Evolutionary conservation across 2,888 invertebrate species (phyloP).

Genomic region (Campopleginae sp.): DNA sequence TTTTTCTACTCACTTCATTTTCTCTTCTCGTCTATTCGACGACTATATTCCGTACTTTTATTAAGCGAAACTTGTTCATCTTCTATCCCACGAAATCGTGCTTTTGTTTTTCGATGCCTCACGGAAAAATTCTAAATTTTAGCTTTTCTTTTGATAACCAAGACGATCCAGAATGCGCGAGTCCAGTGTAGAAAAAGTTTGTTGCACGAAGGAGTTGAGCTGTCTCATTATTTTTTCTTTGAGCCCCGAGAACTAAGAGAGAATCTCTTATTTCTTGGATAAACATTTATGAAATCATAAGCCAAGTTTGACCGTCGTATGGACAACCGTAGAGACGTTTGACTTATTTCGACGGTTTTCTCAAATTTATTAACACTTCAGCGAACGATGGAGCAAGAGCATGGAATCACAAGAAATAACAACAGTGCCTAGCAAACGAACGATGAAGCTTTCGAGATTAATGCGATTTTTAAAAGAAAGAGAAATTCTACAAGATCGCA

Average conservation of each 20-base stretch:
- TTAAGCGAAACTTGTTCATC: conserved; percentile 3
- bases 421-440: too few species aligned
- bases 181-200: conserved; percentile 17
- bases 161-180: conserved; percentile 33
- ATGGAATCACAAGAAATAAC: too few species aligned
- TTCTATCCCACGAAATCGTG: not conserved
- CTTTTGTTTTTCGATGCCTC: not conserved
- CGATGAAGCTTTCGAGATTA: too few species aligned
- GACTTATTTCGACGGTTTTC: too few species aligned
- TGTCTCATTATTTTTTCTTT: conserved; percentile 50
- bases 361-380: too few species aligned
- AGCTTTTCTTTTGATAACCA: not conserved
- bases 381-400: too few species aligned
- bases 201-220: conserved; percentile 40
- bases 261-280: conserved; percentile 38
- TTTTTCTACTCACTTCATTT: not conserved
- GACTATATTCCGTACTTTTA: not conserved
- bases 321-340: not conserved
- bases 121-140: not conserved
- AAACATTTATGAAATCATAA: conserved; percentile 42
- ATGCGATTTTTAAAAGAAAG: too few species aligned
- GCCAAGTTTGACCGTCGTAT: conserved; percentile 31
- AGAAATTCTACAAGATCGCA: too few species aligned
- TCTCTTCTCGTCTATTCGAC: not conserved
- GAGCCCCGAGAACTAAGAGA: not conserved